Percentiles rank a stretch among this genome's conserved stretches.
Conservation (phyloP, 92 coral and sea anemone species). For the Umimayanthus kanabou region DNA sequence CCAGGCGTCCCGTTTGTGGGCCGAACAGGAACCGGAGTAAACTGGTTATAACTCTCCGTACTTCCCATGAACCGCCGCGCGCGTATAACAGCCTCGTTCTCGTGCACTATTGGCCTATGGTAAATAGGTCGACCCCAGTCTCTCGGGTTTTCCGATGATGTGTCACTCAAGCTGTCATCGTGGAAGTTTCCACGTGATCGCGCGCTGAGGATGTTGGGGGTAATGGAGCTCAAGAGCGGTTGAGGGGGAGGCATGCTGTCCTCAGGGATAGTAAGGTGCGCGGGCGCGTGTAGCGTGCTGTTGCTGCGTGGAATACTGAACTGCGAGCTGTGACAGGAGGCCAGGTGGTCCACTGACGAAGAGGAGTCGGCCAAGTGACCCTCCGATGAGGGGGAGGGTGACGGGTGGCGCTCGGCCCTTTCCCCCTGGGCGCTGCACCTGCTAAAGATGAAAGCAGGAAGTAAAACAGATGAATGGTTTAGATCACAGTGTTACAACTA, state of each 20-base stretch:
- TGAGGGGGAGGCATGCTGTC: conserved; percentile 82
- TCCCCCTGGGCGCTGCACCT: conserved; percentile 65
- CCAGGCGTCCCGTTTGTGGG: conserved; percentile 79
- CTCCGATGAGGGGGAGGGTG: conserved; percentile 90
- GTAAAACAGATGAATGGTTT: neutral
- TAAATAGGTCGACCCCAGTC: conserved; percentile 77
- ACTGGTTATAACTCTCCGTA: conserved; percentile 50
- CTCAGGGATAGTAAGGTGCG: conserved; percentile 81
- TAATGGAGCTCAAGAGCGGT: conserved; percentile 68
- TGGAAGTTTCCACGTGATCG: conserved; percentile 58
- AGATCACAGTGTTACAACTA: too few relatives aligned
- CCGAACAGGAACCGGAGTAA: conserved; percentile 51
- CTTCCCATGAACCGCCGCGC: conserved; percentile 63
- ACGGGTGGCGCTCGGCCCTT: conserved; percentile 46
- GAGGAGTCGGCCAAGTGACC: conserved; percentile 94
- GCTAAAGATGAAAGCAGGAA: neutral
- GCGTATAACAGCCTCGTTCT: conserved; percentile 56
- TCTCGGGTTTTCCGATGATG: conserved; percentile 74
- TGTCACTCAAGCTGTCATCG: conserved; percentile 81
- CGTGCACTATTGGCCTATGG: conserved; percentile 80
- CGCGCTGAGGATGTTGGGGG: conserved; percentile 53
- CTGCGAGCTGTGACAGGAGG: conserved; percentile 83
- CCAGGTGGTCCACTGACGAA: conserved; percentile 84
- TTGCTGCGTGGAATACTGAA: conserved; percentile 90
- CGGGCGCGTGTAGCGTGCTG: conserved; percentile 60